phyloP scores from a whole-genome alignment of 2,797 vertebrate genomes.

The Scarus forsteni region DNA sequence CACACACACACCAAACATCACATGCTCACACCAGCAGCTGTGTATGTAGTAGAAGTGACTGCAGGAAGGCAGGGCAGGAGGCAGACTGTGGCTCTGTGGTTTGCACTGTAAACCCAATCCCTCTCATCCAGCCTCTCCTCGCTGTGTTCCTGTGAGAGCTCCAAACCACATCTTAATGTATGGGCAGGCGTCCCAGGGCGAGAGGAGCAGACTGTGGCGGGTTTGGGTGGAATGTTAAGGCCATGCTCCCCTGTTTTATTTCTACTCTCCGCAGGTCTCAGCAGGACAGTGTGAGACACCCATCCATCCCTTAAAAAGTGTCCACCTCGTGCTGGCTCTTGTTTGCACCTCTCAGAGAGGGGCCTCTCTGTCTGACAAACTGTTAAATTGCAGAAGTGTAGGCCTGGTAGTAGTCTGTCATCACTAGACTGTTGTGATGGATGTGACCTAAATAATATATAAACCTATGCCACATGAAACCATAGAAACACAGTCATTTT shows the following conservation, averaged over 20 bases:
- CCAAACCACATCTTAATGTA: constrained; percentile 83
- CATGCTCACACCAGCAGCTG: constrained; percentile 60
- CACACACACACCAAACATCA: constrained; percentile 16
- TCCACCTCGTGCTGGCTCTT: constrained; percentile 38
- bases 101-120: constrained; percentile 79
- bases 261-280: constrained; percentile 43
- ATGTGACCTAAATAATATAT: constrained; percentile 50
- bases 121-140: constrained; percentile 78
- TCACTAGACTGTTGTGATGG: constrained; percentile 42
- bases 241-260: constrained; percentile 52
- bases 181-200: constrained; percentile 76
- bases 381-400: constrained; percentile 56
- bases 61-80: constrained; percentile 74
- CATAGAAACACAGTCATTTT: no score
- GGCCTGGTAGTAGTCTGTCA: constrained; percentile 54
- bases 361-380: constrained; percentile 57
- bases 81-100: constrained; percentile 79
- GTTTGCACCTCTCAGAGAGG: constrained; percentile 66
- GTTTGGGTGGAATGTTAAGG: constrained; percentile 65
- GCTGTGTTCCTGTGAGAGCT: constrained; percentile 76
- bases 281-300: constrained; percentile 27
- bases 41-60: constrained; percentile 64
- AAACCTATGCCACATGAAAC: constrained; percentile 3
- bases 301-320: constrained; percentile 44
- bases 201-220: constrained; percentile 72